phyloP scores from a whole-genome alignment of 2,888 invertebrate species.

The Falcaria lacertinaria region DNA sequence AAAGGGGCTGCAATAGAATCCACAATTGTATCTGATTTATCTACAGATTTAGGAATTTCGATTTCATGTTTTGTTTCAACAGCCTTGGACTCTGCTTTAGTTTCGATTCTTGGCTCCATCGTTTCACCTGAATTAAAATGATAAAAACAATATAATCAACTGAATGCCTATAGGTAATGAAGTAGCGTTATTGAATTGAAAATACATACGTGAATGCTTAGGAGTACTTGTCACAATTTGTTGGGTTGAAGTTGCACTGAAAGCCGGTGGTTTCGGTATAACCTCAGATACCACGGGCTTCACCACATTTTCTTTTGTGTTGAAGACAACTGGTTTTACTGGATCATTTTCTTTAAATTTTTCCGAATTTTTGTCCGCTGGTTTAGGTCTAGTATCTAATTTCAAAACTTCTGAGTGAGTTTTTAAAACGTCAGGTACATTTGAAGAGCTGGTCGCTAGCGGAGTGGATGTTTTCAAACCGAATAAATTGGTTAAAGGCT shows the following conservation, averaged over 20 bases:
- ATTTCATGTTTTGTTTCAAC: slow-evolving; percentile 6
- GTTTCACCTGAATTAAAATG: slow-evolving; percentile 24
- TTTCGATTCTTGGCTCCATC: slow-evolving; percentile 25
- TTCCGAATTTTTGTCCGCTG: slow-evolving; percentile 30
- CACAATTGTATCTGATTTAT: slow-evolving; percentile 18
- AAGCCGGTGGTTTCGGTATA: slow-evolving; percentile 25
- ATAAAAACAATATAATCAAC: too few species aligned
- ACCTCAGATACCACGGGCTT: slow-evolving; percentile 36
- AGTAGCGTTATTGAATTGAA: not conserved
- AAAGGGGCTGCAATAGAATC: slow-evolving; percentile 31
- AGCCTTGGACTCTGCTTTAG: slow-evolving; percentile 21
- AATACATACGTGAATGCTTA: slow-evolving; percentile 26
- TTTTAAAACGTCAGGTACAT: slow-evolving; percentile 45
- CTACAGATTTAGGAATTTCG: slow-evolving; percentile 14
- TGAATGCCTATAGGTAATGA: too few species aligned
- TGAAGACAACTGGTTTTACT: slow-evolving; percentile 23
- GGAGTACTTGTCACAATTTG: slow-evolving; percentile 19
- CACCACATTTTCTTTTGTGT: slow-evolving; percentile 30
- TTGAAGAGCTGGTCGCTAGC: slow-evolving; percentile 26
- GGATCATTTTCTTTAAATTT: slow-evolving; percentile 49
- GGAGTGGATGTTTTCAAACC: slow-evolving; percentile 37
- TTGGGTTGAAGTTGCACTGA: slow-evolving; percentile 19
- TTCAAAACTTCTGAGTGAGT: slow-evolving; percentile 29
- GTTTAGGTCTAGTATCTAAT: slow-evolving; percentile 32
- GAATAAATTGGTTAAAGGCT: slow-evolving; percentile 49